These are phyloP conservation scores for Clytia hemisphaerica DNA, from an alignment of 30 jellyfish, hydroid and myxozoan genomes.

Conservation along the genomic window DNA sequence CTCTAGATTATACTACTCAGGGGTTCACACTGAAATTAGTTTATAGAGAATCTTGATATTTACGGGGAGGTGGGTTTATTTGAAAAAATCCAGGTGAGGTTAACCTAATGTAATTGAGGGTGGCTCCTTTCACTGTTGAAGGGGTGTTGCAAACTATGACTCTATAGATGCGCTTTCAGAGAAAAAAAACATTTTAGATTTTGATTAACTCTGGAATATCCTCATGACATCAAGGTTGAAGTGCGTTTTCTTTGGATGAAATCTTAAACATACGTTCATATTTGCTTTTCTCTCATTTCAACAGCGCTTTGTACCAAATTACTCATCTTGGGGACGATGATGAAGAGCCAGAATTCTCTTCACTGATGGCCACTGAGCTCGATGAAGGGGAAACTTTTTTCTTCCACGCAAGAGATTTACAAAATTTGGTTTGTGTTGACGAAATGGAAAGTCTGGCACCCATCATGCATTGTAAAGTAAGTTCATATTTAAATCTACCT, in stretches of 20 bases:
- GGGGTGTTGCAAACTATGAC: not conserved
- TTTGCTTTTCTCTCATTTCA: not conserved
- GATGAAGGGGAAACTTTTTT: constrained; percentile 91
- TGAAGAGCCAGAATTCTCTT: constrained; percentile 92
- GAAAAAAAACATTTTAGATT: not conserved
- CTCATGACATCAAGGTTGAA: not conserved
- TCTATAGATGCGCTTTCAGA: not conserved
- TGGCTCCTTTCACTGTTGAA: no score
- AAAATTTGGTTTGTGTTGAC: constrained; percentile 73
- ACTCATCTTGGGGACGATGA: constrained; percentile 99
- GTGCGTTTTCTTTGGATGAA: no score
- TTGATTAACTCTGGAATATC: not conserved
- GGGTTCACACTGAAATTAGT: no score
- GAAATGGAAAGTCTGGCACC: constrained; percentile 97
- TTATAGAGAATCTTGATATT: no score
- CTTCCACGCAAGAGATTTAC: constrained; percentile 86
- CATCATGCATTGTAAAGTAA: constrained; percentile 95
- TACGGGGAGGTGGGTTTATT: no score
- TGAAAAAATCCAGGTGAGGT: no score
- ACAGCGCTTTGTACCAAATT: constrained; percentile 88
- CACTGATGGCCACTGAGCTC: constrained; percentile 78
- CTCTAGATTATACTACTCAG: no score
- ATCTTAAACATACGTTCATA: no score
- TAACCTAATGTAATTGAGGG: no score
- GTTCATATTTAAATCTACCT: not conserved